Conservation (phyloP, 2,888 invertebrate genomes). For the Tipula helvola region DNA sequence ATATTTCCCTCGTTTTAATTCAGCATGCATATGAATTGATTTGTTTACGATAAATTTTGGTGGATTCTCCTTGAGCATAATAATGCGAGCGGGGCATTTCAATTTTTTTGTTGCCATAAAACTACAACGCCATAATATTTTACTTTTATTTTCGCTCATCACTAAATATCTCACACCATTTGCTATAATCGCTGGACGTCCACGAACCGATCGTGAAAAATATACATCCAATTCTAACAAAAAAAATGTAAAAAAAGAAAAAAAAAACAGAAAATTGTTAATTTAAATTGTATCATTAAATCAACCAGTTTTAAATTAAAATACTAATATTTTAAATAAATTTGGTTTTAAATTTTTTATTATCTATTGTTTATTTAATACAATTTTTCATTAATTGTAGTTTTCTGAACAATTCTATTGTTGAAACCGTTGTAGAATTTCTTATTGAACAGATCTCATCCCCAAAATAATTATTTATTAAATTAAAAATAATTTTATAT, state of each 20-base stretch:
- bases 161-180: slow-evolving; percentile 34
- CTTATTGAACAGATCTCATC: not conserved
- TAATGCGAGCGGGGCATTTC: slow-evolving; percentile 35
- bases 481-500: too few species aligned
- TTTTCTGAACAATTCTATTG: not conserved
- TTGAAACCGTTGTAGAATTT: not conserved
- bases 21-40: slow-evolving; percentile 33
- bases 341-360: not conserved
- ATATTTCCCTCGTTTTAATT: slow-evolving; percentile 34
- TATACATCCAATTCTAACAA: slow-evolving; percentile 28
- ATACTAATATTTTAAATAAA: not conserved
- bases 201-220: slow-evolving; percentile 33
- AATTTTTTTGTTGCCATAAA: slow-evolving; percentile 36
- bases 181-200: slow-evolving; percentile 35
- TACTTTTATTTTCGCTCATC: slow-evolving; percentile 36
- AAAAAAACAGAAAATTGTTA: not conserved
- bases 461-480: too few species aligned
- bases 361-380: not conserved
- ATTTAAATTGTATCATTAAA: not conserved
- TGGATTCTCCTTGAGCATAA: slow-evolving; percentile 34
- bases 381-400: not conserved
- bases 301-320: not conserved
- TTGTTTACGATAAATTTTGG: slow-evolving; percentile 34
- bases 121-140: slow-evolving; percentile 35
- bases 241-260: not conserved